A percentile compares a stretch with the other conserved stretches of the same genome.
These are phyloP conservation scores for Agrenia bidenticulata DNA, from an alignment of 2,888 invertebrate species.

Conservation along the genomic window DNA sequence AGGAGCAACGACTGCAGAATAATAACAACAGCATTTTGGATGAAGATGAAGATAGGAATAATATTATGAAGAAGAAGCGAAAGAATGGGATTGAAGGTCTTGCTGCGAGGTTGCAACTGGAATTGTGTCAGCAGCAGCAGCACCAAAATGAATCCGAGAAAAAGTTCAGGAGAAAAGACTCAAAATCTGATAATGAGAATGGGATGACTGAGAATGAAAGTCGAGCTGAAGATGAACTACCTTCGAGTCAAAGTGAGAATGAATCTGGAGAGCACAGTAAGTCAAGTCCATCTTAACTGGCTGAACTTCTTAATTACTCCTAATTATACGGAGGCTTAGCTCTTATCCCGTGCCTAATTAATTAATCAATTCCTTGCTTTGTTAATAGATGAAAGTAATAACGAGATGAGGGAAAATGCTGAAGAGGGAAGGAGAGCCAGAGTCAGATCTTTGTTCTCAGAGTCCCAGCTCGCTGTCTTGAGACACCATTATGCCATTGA, in stretches of 20 bases:
- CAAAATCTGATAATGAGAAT: slow-evolving; percentile 62
- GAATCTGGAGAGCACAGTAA: slow-evolving; percentile 52
- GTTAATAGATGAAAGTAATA: slow-evolving; percentile 41
- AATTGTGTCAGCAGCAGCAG: slow-evolving; percentile 53
- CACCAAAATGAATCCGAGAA: slow-evolving; percentile 20
- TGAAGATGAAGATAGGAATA: slow-evolving; percentile 30
- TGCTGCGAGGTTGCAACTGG: slow-evolving; percentile 58
- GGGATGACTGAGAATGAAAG: slow-evolving; percentile 19
- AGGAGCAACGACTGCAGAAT: slow-evolving; percentile 41
- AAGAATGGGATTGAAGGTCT: slow-evolving; percentile 55
- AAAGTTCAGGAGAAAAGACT: slow-evolving; percentile 59
- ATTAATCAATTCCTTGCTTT: slow-evolving; percentile 4
- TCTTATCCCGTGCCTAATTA: slow-evolving; percentile 4
- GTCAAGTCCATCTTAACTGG: slow-evolving; percentile 16
- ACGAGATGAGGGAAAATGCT: slow-evolving; percentile 45
- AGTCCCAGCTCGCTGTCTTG: slow-evolving; percentile 85
- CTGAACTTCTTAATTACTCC: slow-evolving; percentile 3
- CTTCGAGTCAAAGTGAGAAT: slow-evolving; percentile 52
- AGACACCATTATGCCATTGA: slow-evolving; percentile 87
- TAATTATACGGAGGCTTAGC: neutral
- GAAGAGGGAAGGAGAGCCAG: slow-evolving; percentile 57
- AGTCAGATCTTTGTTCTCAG: slow-evolving; percentile 89
- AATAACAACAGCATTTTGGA: slow-evolving; percentile 46
- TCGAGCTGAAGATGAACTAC: slow-evolving; percentile 49
- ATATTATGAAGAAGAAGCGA: slow-evolving; percentile 53